Percentiles rank a stretch among this genome's conserved stretches.
phyloP scores from a whole-genome alignment of 2,797 vertebrate species.

The Cottoperca gobio region DNA sequence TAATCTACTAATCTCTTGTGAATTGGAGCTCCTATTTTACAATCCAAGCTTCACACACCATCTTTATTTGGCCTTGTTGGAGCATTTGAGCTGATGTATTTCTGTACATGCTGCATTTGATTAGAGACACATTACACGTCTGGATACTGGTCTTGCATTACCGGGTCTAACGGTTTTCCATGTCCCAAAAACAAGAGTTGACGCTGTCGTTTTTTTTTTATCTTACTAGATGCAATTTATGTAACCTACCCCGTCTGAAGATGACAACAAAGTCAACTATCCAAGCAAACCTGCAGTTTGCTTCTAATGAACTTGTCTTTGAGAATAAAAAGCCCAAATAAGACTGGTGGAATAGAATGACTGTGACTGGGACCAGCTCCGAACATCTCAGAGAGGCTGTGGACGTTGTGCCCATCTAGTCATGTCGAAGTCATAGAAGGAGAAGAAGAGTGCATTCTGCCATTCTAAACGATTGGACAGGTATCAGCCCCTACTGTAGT shows the following conservation, averaged over 20 bases:
- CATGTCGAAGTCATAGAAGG: conserved; percentile 79
- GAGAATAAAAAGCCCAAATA: conserved; percentile 73
- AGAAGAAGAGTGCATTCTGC: conserved; percentile 73
- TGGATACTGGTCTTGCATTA: background rate
- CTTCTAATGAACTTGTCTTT: conserved; percentile 84
- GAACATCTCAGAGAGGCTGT: conserved; percentile 54
- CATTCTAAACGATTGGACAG: conserved; percentile 71
- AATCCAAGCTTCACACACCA: background rate
- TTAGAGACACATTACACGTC: background rate
- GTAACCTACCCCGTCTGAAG: conserved; percentile 86
- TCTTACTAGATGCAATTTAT: conserved; percentile 95
- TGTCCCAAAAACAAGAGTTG: background rate
- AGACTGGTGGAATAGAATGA: conserved; percentile 73
- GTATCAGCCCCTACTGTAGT: conserved; percentile 61
- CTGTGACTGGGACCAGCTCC: conserved; percentile 36
- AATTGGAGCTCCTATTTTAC: conserved; percentile 11
- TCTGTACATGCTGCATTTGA: background rate
- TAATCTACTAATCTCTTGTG: background rate
- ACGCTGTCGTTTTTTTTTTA: background rate
- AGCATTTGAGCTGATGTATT: background rate
- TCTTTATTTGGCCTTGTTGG: background rate
- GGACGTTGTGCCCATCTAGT: conserved; percentile 69
- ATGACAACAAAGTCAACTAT: conserved; percentile 77
- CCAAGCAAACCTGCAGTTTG: conserved; percentile 86
- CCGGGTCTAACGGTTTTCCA: background rate